Base-by-base conservation (phyloP, 2,797 vertebrate species). In the Leptoclinus maculatus region DNA sequence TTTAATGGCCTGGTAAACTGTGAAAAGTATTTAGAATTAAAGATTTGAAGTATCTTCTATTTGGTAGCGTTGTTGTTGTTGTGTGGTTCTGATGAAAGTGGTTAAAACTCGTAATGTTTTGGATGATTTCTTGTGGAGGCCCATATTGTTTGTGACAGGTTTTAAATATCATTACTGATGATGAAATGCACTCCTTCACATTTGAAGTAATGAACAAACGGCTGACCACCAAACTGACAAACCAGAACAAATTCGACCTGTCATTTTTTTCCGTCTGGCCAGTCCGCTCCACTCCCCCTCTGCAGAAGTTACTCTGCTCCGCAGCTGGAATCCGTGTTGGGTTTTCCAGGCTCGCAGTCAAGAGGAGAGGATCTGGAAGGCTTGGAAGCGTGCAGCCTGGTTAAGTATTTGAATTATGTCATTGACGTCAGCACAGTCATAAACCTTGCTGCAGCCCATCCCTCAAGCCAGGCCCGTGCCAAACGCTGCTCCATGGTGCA, bases 371-470 rank as follows among this genome's bases (percentile, higher is more conserved):
- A 83, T 97, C 95, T 94, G 85, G 76, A 93, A 95, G 95, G 95
- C 95, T 97, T 97, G 96, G 95, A 97, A 95, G 96, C 93, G 87
- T 95, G 95, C 96, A 93, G 96, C 95, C 96, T 96, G 96, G 94
- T 97, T 97, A 92, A 98, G 96, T 97, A 99, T 99, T 97, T 97
- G 97, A 99, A 97, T 98, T 98, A 99, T 99, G 97, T 96, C 94
- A 98, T 99, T 99, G 98, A 99, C 97, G 98, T 99, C 98, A 99
- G 97, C 96, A 96, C 93, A 96, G 97, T 96, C 96, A 97, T 99
- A 97, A 98, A 98, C 95, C 96, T 96, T 92, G 94, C 95, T 95
- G 95, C 90, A 84, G 96, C 95, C 96, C 96, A 96, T 96, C 96
- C 96, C 96, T 94, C 93, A 94, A 74, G 89, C 86, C 29, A n/a